Percentiles rank a stretch among this genome's conserved stretches.
Evolutionary conservation across 1,140 invertebrate species (phyloP).

Genomic region (Tribolium castaneum): DNA sequence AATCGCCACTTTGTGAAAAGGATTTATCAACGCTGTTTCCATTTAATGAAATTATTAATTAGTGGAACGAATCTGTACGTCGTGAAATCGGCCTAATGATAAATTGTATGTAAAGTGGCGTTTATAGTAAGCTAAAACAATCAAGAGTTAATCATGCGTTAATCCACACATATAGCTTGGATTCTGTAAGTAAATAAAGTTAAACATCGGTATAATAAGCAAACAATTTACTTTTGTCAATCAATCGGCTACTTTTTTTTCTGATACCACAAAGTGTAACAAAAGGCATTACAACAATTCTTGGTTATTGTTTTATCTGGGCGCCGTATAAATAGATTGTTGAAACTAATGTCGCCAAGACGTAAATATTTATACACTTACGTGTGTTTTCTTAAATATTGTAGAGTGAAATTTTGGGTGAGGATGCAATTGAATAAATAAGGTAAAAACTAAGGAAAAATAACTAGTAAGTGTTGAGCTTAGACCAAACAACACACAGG

Average conservation of each 20-base stretch:
- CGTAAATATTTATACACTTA: conserved; percentile 34
- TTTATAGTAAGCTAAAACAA: conserved; percentile 44
- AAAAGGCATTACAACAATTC: background rate
- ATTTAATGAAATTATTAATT: conserved; percentile 3
- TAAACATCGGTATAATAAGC: conserved; percentile 13
- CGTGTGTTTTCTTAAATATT: conserved; percentile 24
- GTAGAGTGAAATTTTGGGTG: background rate
- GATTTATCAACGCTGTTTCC: background rate
- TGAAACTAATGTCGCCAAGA: conserved; percentile 26
- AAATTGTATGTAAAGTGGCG: conserved; percentile 41
- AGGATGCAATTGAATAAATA: conserved; percentile 13
- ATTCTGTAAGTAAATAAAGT: conserved; percentile 43
- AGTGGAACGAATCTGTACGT: background rate
- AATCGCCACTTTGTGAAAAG: background rate
- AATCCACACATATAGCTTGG: conserved; percentile 42
- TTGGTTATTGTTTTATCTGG: conserved; percentile 19
- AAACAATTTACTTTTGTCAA: conserved; percentile 24
- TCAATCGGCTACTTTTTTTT: background rate
- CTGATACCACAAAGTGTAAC: background rate
- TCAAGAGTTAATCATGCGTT: conserved; percentile 42
- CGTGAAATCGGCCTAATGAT: background rate
- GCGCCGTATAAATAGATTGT: conserved; percentile 24
- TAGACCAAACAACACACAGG: background rate
- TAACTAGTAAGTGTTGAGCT: background rate
- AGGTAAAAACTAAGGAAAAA: background rate